Base-by-base conservation (phyloP, 2,888 invertebrate genomes). In the Oeneis ivallda region DNA sequence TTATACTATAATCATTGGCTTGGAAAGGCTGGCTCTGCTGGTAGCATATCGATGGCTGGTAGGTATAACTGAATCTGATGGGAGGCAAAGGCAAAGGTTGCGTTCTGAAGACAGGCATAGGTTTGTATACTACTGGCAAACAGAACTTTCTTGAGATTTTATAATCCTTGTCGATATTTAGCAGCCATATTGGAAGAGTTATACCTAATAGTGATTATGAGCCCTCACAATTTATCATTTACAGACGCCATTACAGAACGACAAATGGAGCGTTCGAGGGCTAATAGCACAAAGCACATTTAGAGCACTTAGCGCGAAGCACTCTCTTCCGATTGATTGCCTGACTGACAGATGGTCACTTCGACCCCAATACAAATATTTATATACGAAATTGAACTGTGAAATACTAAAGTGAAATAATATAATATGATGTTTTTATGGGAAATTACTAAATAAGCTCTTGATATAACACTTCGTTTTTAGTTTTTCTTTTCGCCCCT, bases 281-380 rank as follows among this genome's bases (percentile, higher is more conserved):
- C 76, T 78, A 82, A 82, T 81, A 81, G 77, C 76, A 78, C 75
- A 77, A 74, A 77, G 78, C 79, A 74, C 74, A 74, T 80, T 81
- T 77, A 75, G 76, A 76, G 79, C 81, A 82, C 80, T 84, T 78
- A 79, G 76, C 73, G 73, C 67, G 69, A 72, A 76, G 73, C 77
- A 74, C 76, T 76, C 73, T 68, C 71, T 74, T 75, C 74, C 79
- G 76, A 83, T 81, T 83, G 82, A 83, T 84, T 81, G 76, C 77
- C 77, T 70, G 68, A 70, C 63, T 69, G 70, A 70, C 71, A 69
- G 71, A 71, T 69, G 70, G 70, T 67, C 70, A 66, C 68, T 69
- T 62, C 56, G 67, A 49, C 63, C 62, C 70, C 67, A 45, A 59
- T 47, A 61, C 52, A 56, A 67, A 69, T 65, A n/a, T n/a, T n/a